Evolutionary conservation across 2,797 vertebrate genomes (phyloP).

Genomic region (Tachyglossus aculeatus): DNA sequence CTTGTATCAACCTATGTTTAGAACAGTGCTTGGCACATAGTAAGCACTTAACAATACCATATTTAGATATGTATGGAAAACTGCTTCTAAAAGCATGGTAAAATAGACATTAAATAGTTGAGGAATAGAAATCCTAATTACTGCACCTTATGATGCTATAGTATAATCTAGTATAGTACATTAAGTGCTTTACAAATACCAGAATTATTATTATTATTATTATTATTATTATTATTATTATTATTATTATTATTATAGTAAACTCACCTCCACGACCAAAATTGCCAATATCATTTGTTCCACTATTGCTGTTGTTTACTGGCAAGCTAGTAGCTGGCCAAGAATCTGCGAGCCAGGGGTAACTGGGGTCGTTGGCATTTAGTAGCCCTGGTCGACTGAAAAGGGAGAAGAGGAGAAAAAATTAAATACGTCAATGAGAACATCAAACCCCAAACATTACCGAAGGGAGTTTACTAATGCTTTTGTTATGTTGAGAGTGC

Average conservation of each 20-base stretch:
- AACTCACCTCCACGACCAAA: constrained; percentile 91
- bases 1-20: not conserved
- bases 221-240: too few species aligned
- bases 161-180: too few species aligned
- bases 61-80: not conserved
- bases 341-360: constrained; percentile 98
- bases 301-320: constrained; percentile 91
- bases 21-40: not conserved
- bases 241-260: too few species aligned
- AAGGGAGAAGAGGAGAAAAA: constrained; percentile 39
- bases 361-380: constrained; percentile 90
- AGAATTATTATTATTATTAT: too few species aligned
- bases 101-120: too few species aligned
- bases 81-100: not conserved
- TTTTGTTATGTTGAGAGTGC: not conserved
- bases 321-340: constrained; percentile 97
- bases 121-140: too few species aligned
- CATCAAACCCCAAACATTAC: not conserved
- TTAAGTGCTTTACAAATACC: too few species aligned
- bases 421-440: constrained; percentile 12
- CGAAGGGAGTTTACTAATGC: not conserved
- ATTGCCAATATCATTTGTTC: constrained; percentile 93
- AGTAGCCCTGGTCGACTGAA: constrained; percentile 92
- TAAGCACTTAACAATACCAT: not conserved
- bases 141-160: too few species aligned